These are phyloP conservation scores for Tamandua tetradactyla DNA, from an alignment of 2,797 vertebrate species.

Conservation along the genomic window DNA sequence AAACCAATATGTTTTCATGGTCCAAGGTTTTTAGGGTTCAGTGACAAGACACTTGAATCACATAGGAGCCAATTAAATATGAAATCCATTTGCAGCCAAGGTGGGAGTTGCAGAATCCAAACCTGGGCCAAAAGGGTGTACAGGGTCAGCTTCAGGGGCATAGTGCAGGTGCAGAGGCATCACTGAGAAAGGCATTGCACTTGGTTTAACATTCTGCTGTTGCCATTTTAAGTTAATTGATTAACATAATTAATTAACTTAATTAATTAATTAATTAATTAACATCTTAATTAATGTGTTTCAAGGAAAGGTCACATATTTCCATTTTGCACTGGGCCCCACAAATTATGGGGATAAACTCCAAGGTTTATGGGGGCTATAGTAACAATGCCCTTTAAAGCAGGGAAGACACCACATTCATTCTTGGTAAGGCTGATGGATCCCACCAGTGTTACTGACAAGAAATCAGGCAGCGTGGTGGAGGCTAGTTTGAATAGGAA, in stretches of 20 bases:
- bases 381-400: background rate
- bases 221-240: background rate
- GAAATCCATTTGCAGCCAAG: background rate
- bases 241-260: too few species aligned
- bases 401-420: background rate
- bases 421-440: background rate
- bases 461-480: background rate
- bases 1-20: background rate
- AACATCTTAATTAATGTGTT: background rate
- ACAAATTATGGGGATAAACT: background rate
- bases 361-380: background rate
- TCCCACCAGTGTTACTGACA: background rate
- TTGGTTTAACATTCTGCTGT: background rate
- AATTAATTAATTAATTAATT: too few species aligned
- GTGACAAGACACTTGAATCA: background rate
- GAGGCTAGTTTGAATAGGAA: background rate
- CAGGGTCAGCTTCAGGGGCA: too few species aligned
- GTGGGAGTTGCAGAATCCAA: background rate
- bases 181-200: background rate
- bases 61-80: background rate
- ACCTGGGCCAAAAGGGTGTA: accelerated
- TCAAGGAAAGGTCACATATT: background rate
- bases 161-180: accelerated
- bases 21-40: background rate
- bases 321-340: background rate